Base-by-base conservation (phyloP, 1,140 invertebrate species). In the Atta colombica region DNA sequence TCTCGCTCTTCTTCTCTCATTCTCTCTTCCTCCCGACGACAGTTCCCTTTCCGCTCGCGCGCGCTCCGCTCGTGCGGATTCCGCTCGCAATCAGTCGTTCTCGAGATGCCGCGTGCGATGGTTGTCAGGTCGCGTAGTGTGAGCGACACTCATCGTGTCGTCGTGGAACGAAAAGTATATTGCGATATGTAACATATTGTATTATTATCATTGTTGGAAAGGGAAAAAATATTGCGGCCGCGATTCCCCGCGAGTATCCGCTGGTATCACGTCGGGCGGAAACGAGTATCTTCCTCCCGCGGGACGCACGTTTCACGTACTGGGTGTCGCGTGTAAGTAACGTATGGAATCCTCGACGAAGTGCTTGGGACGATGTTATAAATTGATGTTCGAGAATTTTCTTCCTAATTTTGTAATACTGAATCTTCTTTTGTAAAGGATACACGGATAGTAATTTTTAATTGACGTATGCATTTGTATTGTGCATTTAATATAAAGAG, bases 261-360 rank as follows among this genome's bases (percentile, higher is more conserved):
- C 49, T 25, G 45, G 68, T 86, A 89, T 90, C 88, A 31, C 63
- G 63, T 39, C 77, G 86, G 31, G 58, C 88, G 88, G 80, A 89
- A 90, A 87, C 80, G 55, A 84, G 51, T 90, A 90, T 90, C 88
- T 75, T 89, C 77, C 71, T 87, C 39, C n/a, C 39, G 85, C 75
- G 74, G 74, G 39, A 69, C 21, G 69, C 60, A 53, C 72, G 35
- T 35, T 63, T 69, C 31, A 75, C 28, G 39, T 78, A 77, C 58
- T 66, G 87, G 84, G 69, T 89, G 75, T 60, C 31, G 55, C 39
- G 31, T 1, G 6, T 31, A n/a, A 31, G 51, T 7, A 35, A 31
- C 28, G 61, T 16, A 18, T 4, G 18, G 0, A 49, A 2, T 8
- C 1, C 3, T 35, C 28, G n/a, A n/a, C 4, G 49, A 21, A 77